Conservation (phyloP, 2,888 invertebrate species). For the Gibbula magus region DNA sequence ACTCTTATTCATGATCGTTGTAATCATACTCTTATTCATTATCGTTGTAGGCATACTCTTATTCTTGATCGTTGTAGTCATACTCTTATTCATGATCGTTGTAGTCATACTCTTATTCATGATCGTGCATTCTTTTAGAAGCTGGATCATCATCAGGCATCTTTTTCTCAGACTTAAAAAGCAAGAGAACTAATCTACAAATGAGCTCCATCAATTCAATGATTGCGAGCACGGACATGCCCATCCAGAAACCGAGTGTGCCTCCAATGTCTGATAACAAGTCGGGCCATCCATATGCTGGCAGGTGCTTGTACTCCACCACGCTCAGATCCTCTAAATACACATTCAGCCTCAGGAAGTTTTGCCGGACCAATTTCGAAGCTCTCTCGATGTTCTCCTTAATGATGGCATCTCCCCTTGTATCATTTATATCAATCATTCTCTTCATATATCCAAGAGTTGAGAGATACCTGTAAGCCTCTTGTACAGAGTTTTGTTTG, state of each 20-base stretch:
- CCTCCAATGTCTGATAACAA: conserved; percentile 71
- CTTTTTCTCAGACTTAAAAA: conserved; percentile 62
- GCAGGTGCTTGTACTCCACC: conserved; percentile 65
- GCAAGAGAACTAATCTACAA: conserved; percentile 55
- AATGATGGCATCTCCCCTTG: conserved; percentile 33
- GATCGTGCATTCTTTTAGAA: conserved; percentile 44
- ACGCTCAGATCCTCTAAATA: conserved; percentile 70
- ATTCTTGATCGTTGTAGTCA: no score
- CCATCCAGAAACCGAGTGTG: conserved; percentile 71
- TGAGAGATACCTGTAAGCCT: conserved; percentile 55
- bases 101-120: conserved; percentile 33
- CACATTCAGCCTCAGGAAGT: conserved; percentile 66
- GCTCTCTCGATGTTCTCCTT: conserved; percentile 48
- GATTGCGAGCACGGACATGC: conserved; percentile 68
- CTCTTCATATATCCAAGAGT: conserved; percentile 38
- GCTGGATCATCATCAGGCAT: conserved; percentile 43
- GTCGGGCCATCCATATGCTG: conserved; percentile 66
- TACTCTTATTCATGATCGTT: no score
- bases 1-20: no score
- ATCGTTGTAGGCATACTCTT: no score
- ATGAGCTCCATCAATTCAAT: conserved; percentile 68
- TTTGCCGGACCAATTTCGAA: conserved; percentile 65
- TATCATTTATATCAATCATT: conserved; percentile 35
- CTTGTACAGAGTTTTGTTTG: conserved; percentile 57
- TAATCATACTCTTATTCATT: no score